Evolutionary conservation across 2,888 invertebrate species (phyloP), one percentile per base, ranked within the genome.

Genomic region (Rhodophaea formosa): DNA sequence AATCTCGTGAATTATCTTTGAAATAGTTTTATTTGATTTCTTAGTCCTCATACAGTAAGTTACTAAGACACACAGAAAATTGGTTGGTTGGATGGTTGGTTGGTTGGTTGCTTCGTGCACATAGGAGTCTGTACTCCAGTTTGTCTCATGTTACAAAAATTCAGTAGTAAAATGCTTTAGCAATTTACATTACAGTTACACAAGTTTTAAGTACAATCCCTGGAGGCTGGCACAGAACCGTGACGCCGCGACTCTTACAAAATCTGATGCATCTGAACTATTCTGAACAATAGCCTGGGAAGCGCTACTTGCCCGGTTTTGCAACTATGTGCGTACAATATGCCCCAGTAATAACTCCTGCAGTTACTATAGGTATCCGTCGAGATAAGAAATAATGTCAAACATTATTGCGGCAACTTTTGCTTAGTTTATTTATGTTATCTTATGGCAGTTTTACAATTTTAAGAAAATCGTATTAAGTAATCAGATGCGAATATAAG

Each of bases 201-300:
- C 64, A 71, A 67, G 63, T 23, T 23, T 23, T 23, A 23, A 23
- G 44, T 60, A 69, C 66, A 67, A 69, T 79, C 77, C 75, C 75
- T 74, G 71, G 72, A 79, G 79, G 74, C 70, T 16, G 76, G 69
- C 70, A 75, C 65, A 68, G 59, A 59, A 78, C 76, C 82, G 79
- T 86, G 74, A 85, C 82, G 77, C 59, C 64, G 69, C 65, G 58
- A 64, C 64, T 61, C 72, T 86, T 86, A 79, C 84, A 77, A 85
- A 82, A 86, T 67, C 69, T 66, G 62, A 68, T 70, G 75, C 77
- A 74, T 76, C 65, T 64, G 61, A 79, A 88, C 88, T 87, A 88
- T 85, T 76, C 65, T 64, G 61, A 79, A 88, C 88, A 87, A 88
- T 85, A 69, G 80, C 81, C 82, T 79, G 77, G 80, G 74, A 75